phyloP scores from a whole-genome alignment of 2,888 invertebrate species.

The Embidobia sp. region DNA sequence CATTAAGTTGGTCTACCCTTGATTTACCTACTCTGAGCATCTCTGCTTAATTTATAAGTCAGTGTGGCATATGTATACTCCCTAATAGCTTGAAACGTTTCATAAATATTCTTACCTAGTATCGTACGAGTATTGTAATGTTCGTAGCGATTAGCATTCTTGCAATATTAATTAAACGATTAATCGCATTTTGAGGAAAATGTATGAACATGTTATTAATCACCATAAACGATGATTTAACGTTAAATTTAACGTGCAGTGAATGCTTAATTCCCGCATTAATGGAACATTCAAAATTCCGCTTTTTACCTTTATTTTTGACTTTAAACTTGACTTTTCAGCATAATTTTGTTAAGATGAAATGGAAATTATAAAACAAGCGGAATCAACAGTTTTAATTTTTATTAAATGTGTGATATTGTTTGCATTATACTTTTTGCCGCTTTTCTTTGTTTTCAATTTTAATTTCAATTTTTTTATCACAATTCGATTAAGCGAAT shows the following conservation, averaged over 20 bases:
- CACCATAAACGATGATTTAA: slow-evolving; percentile 44
- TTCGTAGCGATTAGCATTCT: slow-evolving; percentile 40
- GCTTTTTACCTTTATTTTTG: too few relatives aligned
- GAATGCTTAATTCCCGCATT: slow-evolving; percentile 41
- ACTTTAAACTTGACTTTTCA: too few relatives aligned
- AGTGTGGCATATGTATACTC: slow-evolving; percentile 51
- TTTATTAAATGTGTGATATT: too few relatives aligned
- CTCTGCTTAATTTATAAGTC: slow-evolving; percentile 57
- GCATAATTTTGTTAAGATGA: too few relatives aligned
- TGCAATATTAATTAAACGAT: slow-evolving; percentile 53
- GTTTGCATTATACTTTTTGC: too few relatives aligned
- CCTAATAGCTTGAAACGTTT: slow-evolving; percentile 57
- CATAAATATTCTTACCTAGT: slow-evolving; percentile 56
- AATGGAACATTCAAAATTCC: too few relatives aligned
- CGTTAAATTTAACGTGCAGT: slow-evolving; percentile 31
- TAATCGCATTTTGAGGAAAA: slow-evolving; percentile 45
- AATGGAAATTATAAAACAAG: too few relatives aligned
- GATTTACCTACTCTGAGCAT: slow-evolving; percentile 52
- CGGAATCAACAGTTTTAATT: too few relatives aligned
- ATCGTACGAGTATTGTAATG: slow-evolving; percentile 51
- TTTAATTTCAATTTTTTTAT: too few relatives aligned
- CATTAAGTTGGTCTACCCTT: slow-evolving; percentile 47
- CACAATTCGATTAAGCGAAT: too few relatives aligned
- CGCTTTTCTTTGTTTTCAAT: too few relatives aligned
- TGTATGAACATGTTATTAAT: slow-evolving; percentile 42